These are phyloP conservation scores for Mesoligia furuncula DNA, from an alignment of 2,888 invertebrate species.

Conservation along the genomic window DNA sequence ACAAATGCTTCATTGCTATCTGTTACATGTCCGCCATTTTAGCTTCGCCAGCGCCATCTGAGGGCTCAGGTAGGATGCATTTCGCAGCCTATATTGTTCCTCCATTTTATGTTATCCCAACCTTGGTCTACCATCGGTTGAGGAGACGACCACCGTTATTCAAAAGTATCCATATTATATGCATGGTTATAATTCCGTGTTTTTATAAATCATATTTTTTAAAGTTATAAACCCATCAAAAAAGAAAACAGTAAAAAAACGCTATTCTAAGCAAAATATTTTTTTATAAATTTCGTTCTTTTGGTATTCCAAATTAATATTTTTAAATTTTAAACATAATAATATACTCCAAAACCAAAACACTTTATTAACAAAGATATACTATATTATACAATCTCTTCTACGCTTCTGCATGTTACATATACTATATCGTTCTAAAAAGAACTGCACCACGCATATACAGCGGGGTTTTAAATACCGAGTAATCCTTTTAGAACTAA, in stretches of 20 bases:
- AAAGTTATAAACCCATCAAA: not conserved
- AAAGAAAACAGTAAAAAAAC: not conserved
- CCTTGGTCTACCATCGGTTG: conserved; percentile 5
- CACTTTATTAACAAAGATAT: not conserved
- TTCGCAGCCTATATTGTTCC: conserved; percentile 54
- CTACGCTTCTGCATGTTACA: conserved; percentile 47
- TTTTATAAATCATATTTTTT: conserved; percentile 1
- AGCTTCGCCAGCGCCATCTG: conserved; percentile 74
- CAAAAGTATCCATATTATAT: conserved; percentile 4
- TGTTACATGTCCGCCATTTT: conserved; percentile 72
- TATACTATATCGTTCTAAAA: conserved; percentile 16
- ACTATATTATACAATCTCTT: not conserved
- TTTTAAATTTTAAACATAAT: not conserved
- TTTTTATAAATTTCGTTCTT: not conserved
- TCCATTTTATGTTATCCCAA: conserved; percentile 10
- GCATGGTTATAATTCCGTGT: conserved; percentile 22
- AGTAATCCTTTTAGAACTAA: not conserved
- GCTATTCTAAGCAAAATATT: not conserved
- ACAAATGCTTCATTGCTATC: conserved; percentile 75
- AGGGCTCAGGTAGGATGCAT: conserved; percentile 71
- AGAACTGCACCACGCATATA: conserved; percentile 16
- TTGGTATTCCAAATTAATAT: not conserved
- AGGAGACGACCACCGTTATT: not conserved
- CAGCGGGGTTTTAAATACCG: not conserved
- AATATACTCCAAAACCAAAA: not conserved